Base-by-base conservation (phyloP, 2,888 invertebrate genomes). In the Chaetoderma sp. region DNA sequence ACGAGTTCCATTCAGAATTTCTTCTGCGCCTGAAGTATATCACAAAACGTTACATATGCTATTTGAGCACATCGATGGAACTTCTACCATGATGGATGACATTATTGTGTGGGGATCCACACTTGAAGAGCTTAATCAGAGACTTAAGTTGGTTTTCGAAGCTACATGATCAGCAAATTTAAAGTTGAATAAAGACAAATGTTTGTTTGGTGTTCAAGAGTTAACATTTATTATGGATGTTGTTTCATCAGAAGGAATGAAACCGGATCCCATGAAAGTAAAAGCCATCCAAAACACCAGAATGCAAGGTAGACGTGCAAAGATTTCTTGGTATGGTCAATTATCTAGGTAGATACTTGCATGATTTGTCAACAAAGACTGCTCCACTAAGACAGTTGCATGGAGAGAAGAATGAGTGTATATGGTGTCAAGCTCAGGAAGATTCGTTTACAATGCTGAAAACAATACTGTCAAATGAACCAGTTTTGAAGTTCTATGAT, bases 401-500 rank as follows among this genome's bases (percentile, higher is more conserved):
- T 4, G 45, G n/a, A 2, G 25, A 61, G 16, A 62, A 60, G 13
- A n/a, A n/a, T n/a, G n/a, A n/a, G n/a, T n/a, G n/a, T n/a, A n/a
- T n/a, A n/a, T n/a, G n/a, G n/a, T n/a, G 21, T 10, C 30, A 39
- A 25, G 58, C 67, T 32, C 28, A 63, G 44, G 45, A 63, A 2
- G 27, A 66, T n/a, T n/a, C n/a, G n/a, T n/a, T n/a, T n/a, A n/a
- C n/a, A n/a, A n/a, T n/a, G n/a, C n/a, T n/a, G n/a, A n/a, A n/a
- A n/a, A n/a, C n/a, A n/a, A n/a, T n/a, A n/a, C n/a, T n/a, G n/a
- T n/a, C n/a, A n/a, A n/a, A n/a, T n/a, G n/a, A n/a, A n/a, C n/a
- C n/a, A n/a, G n/a, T n/a, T n/a, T n/a, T n/a, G n/a, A n/a, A n/a
- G 45, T 63, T 50, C 28, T 66, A 66, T 52, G 67, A 66, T 47